phyloP scores from a whole-genome alignment of 2,797 vertebrate genomes.

The Peromyscus aztecus region DNA sequence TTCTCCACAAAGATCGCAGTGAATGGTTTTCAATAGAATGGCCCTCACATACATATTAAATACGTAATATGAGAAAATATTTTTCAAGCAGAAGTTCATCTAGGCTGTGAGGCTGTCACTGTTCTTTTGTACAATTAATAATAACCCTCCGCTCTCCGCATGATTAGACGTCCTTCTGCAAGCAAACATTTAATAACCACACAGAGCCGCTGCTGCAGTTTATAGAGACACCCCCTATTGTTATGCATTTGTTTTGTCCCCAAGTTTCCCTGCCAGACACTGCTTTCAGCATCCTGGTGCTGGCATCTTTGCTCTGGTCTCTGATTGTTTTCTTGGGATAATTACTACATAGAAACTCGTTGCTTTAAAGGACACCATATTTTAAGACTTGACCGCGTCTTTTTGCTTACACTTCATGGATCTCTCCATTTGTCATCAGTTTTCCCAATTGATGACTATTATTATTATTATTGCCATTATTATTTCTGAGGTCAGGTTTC shows the following conservation, averaged over 20 bases:
- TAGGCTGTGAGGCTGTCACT: not conserved
- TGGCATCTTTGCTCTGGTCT: not conserved
- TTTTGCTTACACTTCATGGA: not conserved
- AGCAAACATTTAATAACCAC: not conserved
- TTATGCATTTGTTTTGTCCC: not conserved
- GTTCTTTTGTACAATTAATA: not conserved
- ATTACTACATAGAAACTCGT: not conserved
- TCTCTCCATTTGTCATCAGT: not conserved
- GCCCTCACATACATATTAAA: not conserved
- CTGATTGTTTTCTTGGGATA: conserved; percentile 36
- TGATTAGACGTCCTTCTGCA: not conserved
- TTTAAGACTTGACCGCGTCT: not conserved
- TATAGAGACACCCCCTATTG: not conserved
- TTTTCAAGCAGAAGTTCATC: not conserved
- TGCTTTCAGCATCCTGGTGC: not conserved
- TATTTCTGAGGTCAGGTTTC: not conserved
- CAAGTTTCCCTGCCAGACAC: fast-evolving
- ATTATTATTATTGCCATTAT: not conserved
- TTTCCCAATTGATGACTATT: not conserved
- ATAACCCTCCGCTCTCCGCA: fast-evolving
- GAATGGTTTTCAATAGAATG: conserved; percentile 43
- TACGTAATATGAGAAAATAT: not conserved
- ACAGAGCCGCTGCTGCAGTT: fast-evolving
- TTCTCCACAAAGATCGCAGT: not conserved
- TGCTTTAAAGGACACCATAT: not conserved